phyloP scores from a whole-genome alignment of 1,140 invertebrate genomes.

The Ephestia elutella region DNA sequence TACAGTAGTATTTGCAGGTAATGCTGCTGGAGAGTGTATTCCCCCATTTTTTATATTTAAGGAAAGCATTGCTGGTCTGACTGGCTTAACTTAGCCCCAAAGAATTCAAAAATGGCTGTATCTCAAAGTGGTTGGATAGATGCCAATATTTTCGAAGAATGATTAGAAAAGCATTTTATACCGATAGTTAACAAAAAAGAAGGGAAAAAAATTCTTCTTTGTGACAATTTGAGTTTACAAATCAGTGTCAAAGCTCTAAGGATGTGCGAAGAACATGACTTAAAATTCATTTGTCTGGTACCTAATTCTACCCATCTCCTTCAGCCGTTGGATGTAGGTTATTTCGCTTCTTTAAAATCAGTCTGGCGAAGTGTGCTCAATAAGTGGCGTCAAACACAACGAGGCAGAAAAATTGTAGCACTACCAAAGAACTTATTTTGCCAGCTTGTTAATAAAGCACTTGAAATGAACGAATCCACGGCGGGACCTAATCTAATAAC shows the following conservation, averaged over 20 bases:
- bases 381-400: conserved; percentile 11
- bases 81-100: conserved; percentile 8
- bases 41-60: conserved; percentile 17
- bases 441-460: not conserved
- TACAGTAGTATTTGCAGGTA: conserved; percentile 18
- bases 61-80: conserved; percentile 14
- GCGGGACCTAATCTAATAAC: too few species aligned
- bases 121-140: conserved; percentile 18
- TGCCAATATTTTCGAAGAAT: conserved; percentile 16
- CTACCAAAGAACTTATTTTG: conserved; percentile 11
- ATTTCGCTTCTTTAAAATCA: conserved; percentile 15
- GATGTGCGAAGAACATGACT: conserved; percentile 12
- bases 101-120: conserved; percentile 10
- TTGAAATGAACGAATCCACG: too few species aligned
- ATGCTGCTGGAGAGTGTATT: conserved; percentile 14
- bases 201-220: conserved; percentile 12
- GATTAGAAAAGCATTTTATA: conserved; percentile 15
- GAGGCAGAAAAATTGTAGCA: conserved; percentile 12
- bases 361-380: conserved; percentile 12
- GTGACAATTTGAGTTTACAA: conserved; percentile 17
- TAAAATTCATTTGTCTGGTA: conserved; percentile 16
- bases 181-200: conserved; percentile 13
- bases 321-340: conserved; percentile 15
- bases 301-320: conserved; percentile 18
- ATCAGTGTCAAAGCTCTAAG: conserved; percentile 9